Evolutionary conservation across 2,797 vertebrate species (phyloP), one percentile per base, ranked within the genome.

Genomic region (Lacerta bilineata): DNA sequence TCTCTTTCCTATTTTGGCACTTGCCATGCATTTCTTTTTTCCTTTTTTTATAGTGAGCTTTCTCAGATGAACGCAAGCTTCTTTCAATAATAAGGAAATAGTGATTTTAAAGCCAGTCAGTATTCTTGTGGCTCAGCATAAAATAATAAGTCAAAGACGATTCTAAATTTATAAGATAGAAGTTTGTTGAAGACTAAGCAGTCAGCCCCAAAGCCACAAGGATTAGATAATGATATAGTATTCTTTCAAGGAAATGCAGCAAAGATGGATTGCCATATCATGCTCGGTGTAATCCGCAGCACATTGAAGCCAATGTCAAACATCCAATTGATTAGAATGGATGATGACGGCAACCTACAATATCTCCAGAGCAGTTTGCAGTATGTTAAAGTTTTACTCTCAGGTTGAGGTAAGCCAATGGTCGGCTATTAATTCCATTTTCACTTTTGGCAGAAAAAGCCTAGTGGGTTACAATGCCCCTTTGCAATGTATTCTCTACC

Each of bases 91-190:
- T 59, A 81, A 23, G 4, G 9, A 76, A 41, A 36, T 43, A 83
- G 43, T 61, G 84, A 86, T 90, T 95, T 91, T 87, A 80, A 78
- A 93, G 55, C 17, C 61, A 90, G 43, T 80, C 71, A 1, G 0
- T 84, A 69, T 76, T 90, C 79, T 90, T 89, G 86, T 64, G 88
- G 76, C 90, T 93, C 36, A 25, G 43, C 88, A 91, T 84, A 90
- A 91, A 91, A 85, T 87, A 92, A 85, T 88, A 68, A 85, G 83
- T 85, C 29, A 92, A 93, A 84, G 39, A 87, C 2, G 15, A 80
- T 93, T 95, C 25, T 80, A 93, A 90, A 88, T 33, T 88, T 90
- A 95, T 90, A 90, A 90, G 88, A 92, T 55, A 88, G 92, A 90
- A 84, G 20, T 68, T 59, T 82, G 46, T 46, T 82, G 29, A 64